Evolutionary conservation across 2,797 vertebrate species (phyloP), one percentile per base, ranked within the genome.

Genomic region (Trachops cirrhosus): DNA sequence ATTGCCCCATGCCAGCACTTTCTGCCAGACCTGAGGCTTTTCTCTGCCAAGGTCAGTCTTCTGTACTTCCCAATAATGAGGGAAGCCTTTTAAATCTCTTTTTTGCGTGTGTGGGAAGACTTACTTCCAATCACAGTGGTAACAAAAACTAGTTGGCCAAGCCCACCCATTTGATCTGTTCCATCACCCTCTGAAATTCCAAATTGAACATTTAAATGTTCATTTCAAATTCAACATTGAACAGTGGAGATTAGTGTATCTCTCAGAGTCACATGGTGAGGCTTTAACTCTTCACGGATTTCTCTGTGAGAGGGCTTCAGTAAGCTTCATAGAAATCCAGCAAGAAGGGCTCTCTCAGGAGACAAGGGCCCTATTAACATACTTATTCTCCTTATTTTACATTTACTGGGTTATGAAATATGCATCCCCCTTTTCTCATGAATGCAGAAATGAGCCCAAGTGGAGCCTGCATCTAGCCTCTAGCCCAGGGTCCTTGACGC

Each of bases 401-500:
- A 34, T 71, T 16, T 48, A 9, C 48, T 24, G 19, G 29, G 44
- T 46, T 57, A n/a, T 46, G n/a, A 48, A 16, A 67, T 57, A 24
- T 21, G 6, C 34, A 37, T 1, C 22, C 46, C 5, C 18, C 3
- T 67, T 91, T 71, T 14, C 12, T 29, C 22, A 37, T 22, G 32
- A 84, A 62, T 10, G 22, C 32, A 48, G 39, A 15, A 57, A 19
- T 8, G 24, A 68, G 3, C n/a, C 24, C 48, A 54, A 24, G n/a
- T 5, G 44, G 18, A n/a, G 21, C 6, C 44, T 34, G 1, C 62
- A 24, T 41, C 44, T 26, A 16, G 29, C 48, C n/a, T 19, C 34
- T 11, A 5, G 41, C 34, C 11, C 11, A 34, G 22, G 10, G 10
- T 0, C 70, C 48, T n/a, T 1, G 3, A 29, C 7, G 29, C 7